A percentile compares a stretch with the other conserved stretches of the same genome.
Evolutionary conservation across 2,797 vertebrate genomes (phyloP).

Genomic region (Lagocephalus sceleratus): DNA sequence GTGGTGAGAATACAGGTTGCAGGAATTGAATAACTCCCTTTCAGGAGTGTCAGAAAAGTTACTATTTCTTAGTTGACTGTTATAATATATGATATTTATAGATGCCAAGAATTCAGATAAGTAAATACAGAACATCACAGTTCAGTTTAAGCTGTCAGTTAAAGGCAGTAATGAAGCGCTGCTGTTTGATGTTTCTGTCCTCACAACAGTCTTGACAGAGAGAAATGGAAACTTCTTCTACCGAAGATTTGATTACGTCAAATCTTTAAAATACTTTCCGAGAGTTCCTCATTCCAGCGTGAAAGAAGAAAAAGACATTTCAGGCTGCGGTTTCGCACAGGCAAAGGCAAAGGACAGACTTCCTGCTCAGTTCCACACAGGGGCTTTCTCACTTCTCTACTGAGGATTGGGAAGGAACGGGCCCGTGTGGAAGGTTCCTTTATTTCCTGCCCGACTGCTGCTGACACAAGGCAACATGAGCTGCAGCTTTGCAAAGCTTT

Average conservation of each 20-base stretch:
- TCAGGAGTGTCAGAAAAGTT: too few species aligned
- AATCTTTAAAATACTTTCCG: slow-evolving; percentile 4
- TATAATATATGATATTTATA: too few species aligned
- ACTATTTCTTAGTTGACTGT: too few species aligned
- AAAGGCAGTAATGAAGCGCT: too few species aligned
- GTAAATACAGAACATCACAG: too few species aligned
- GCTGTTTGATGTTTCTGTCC: too few species aligned
- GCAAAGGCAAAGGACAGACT: slow-evolving; percentile 1
- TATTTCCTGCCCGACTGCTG: slow-evolving; percentile 47
- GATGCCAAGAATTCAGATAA: too few species aligned
- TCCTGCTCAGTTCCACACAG: slow-evolving; percentile 27
- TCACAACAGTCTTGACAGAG: too few species aligned
- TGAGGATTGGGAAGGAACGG: slow-evolving; percentile 54
- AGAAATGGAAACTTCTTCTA: not conserved
- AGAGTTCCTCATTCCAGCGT: not conserved
- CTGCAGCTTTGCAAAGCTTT: slow-evolving; percentile 51
- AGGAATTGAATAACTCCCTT: too few species aligned
- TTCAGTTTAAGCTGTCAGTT: too few species aligned
- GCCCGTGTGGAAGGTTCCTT: slow-evolving; percentile 42
- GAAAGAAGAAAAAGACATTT: slow-evolving; percentile 4
- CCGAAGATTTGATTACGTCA: not conserved
- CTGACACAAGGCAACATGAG: slow-evolving; percentile 64
- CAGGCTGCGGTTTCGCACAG: slow-evolving; percentile 14
- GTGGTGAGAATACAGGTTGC: too few species aligned
- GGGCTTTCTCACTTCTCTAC: slow-evolving; percentile 24